Base-by-base conservation (phyloP, 2,888 invertebrate species). In the Eutolmus rufibarbis region DNA sequence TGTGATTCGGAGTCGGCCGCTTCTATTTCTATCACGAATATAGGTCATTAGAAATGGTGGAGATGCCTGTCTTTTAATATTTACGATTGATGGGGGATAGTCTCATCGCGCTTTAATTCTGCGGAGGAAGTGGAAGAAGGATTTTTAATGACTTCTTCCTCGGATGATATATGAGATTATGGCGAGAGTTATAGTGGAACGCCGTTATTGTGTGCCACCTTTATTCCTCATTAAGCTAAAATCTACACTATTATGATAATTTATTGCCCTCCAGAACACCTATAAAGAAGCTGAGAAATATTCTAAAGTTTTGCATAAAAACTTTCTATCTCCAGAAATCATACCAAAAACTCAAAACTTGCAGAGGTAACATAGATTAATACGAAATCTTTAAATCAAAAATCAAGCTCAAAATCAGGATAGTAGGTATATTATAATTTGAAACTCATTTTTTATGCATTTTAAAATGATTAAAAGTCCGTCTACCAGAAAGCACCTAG, bases 11-110 rank as follows among this genome's bases (percentile, higher is more conserved):
- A 86, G 76, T 46, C 56, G 56, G 66, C n/a, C 74, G 86, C 56
- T 34, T 86, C 86, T 86, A 86, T 86, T 86, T 86, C 86, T 77
- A 86, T 86, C 86, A 37, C 77, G 56, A 86, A 86, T 86, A 77
- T 86, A 86, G 86, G 86, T 86, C 86, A 86, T 76, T 77, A 86
- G 86, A 76, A 46, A 56, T 51, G 51, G 40, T 74, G 19, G 37
- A 74, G 74, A 66, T 14, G 74, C 85, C 74, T 85, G 85, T 85
- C 85, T 74, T 74, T 74, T 85, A 85, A 85, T 85, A 85, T 85
- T 85, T 85, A 85, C 85, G 85, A 85, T 66, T 85, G 85, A 85
- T 85, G 46, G 74, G 43, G 66, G 66, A 84, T 85, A 31, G 76
- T 76, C 37, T 76, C 34, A 16, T 76, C 76, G 76, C 66, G 23